Evolutionary conservation across 2,888 invertebrate genomes (phyloP).

Genomic region (Gortyna flavago): DNA sequence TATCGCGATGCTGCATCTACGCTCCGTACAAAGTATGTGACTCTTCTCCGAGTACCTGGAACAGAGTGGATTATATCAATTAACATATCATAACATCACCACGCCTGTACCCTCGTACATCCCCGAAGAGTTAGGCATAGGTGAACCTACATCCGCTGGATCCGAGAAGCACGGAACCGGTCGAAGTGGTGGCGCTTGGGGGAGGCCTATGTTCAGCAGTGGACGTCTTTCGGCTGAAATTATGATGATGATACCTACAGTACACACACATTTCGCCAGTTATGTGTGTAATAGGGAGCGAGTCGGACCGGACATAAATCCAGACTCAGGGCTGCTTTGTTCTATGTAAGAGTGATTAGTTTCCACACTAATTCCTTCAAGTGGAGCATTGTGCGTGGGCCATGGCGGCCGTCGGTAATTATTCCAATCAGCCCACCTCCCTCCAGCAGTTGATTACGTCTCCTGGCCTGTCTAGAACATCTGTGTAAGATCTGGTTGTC

Average conservation of each 20-base stretch:
- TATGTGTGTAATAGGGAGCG: background rate
- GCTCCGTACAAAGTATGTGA: conserved; percentile 93
- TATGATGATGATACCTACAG: background rate
- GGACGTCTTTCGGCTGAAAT: background rate
- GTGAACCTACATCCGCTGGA: background rate
- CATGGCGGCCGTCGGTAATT: no score
- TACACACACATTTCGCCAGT: background rate
- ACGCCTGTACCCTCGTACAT: no score
- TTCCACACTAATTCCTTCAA: no score
- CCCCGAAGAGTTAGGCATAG: background rate
- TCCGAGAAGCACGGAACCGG: background rate
- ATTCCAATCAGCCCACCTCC: no score
- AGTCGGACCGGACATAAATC: background rate
- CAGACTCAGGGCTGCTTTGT: background rate
- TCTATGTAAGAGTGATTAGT: background rate
- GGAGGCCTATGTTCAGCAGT: background rate
- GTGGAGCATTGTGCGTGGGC: no score
- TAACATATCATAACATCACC: background rate
- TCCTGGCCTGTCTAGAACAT: no score
- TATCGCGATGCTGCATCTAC: conserved; percentile 94
- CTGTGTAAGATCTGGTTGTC: background rate
- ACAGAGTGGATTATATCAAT: conserved; percentile 39
- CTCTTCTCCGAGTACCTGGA: conserved; percentile 94
- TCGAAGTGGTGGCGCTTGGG: background rate
- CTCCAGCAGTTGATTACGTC: no score